Percentiles rank a stretch among this genome's conserved stretches.
These are phyloP conservation scores for Phengaris alcon DNA, from an alignment of 2,888 invertebrate species.

Conservation along the genomic window DNA sequence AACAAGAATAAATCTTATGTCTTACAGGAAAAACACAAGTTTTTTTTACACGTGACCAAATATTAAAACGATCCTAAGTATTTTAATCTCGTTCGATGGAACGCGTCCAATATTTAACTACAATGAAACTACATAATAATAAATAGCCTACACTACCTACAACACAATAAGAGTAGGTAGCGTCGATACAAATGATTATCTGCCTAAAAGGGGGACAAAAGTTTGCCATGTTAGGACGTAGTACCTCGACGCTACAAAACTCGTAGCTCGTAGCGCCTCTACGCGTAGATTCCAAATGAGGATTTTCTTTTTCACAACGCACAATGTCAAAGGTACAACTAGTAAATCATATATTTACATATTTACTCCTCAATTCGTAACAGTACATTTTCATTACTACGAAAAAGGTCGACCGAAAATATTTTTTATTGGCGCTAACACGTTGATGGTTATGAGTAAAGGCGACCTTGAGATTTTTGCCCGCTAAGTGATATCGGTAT, in stretches of 20 bases:
- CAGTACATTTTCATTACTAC: constrained; percentile 1
- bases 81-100: constrained; percentile 14
- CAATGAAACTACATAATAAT: constrained; percentile 13
- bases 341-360: neutral
- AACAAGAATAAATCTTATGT: neutral
- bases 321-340: neutral
- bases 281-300: neutral
- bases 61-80: neutral
- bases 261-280: neutral
- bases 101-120: constrained; percentile 17
- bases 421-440: constrained; percentile 14
- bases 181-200: neutral
- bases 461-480: constrained; percentile 20
- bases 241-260: neutral
- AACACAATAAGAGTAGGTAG: neutral
- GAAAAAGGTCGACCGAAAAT: constrained; percentile 3
- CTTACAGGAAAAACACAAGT: neutral
- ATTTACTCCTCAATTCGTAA: constrained; percentile 2
- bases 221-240: neutral
- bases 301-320: neutral
- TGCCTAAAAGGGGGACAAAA: neutral
- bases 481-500: constrained; percentile 37
- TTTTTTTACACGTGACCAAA: neutral
- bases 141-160: neutral
- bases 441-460: neutral